Base-by-base conservation (phyloP, 2,797 vertebrate species). In the Telmatherina bonti region DNA sequence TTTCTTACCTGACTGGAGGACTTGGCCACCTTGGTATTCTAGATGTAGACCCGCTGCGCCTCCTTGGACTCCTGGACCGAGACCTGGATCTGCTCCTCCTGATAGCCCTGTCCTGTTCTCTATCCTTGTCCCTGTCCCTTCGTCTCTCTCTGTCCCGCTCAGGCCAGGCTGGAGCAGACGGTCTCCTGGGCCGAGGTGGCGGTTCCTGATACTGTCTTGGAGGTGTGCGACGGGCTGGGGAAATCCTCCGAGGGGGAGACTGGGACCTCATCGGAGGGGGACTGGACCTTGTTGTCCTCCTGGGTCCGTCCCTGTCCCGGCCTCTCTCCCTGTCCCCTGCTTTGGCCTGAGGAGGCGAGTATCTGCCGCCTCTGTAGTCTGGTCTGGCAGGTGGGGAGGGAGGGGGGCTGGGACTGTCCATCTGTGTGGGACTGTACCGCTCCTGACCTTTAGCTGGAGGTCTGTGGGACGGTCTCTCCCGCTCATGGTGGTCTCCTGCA, bases 201-300 rank as follows among this genome's bases (percentile, higher is more conserved):
- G 93, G 92, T 81, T 95, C 90, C 91, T 96, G 92, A 81, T 97
- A 96, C 87, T 95, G 93, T 81, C 94, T 85, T 0, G 93, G 92
- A 0, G 94, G 94, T 0, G 94, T 95, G 74, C 85, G 90, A 2
- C 93, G 94, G 27, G 90, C 73, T 53, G 94, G 90, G 74, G 95
- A 91, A 74, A 43, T 58, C 69, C 76, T 93, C 0, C 62, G 85
- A 1, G 87, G 72, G 0, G 90, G 88, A 10, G 93, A 87, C 9
- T 38, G 78, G 1, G 82, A 88, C 47, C 81, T 87, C 36, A 81
- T 74, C 30, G 35, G 24, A 0, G 58, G 11, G n/a, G 88, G 82
- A 62, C 84, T 84, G 1, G 60, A 54, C 62, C 77, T 74, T 0
- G 9, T 51, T 0, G 74, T 24, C 49, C 75, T 83, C 67, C 72